Base-by-base conservation (phyloP, 2,113 vertebrate genomes). In the Pycnonotus jocosus region DNA sequence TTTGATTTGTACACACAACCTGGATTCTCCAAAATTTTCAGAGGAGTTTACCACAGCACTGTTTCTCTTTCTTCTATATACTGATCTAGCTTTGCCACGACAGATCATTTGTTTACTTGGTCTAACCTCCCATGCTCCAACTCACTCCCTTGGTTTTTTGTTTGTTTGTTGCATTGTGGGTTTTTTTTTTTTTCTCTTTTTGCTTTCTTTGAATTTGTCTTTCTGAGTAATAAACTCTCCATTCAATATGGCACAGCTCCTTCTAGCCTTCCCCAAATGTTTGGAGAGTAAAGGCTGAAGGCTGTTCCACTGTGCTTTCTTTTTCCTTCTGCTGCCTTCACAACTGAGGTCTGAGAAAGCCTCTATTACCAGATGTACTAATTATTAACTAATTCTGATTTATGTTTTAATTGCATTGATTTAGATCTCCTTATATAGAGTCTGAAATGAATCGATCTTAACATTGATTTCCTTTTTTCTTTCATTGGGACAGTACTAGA, bases 401-500 rank as follows among this genome's bases (percentile, higher is more conserved):
- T 27, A 40, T 38, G 23, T 38, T 58, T 64, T 30, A 70, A 45
- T 40, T 48, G 2, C 12, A 68, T 38, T 38, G 7, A 24, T 82
- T 68, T 90, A 10, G 64, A 40, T 20, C 9, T 88, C 19, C 31
- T 72, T 73, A 42, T 38, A 19, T 3, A 27, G 27, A 12, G 14
- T 79, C 38, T 85, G 69, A 78, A 95, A 91, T 50, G 20, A 70
- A 48, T 30, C 4, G 3, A 86, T 30, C 22, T 51, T 64, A 62
- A 72, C 3, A 76, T 38, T 24, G 13, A 48, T 71, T 72, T 71
- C 5, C 5, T 25, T 6, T 42, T 31, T 44, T 22, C 27, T 79
- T 37, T 15, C 0, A 2, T 11, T 74, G 24, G 14, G 11, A 15
- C 30, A 44, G 4, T 19, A 35, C 2, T 51, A 56, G 13, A n/a